Evolutionary conservation across 2,797 vertebrate genomes (phyloP).

Genomic region (Anguilla marmorata): DNA sequence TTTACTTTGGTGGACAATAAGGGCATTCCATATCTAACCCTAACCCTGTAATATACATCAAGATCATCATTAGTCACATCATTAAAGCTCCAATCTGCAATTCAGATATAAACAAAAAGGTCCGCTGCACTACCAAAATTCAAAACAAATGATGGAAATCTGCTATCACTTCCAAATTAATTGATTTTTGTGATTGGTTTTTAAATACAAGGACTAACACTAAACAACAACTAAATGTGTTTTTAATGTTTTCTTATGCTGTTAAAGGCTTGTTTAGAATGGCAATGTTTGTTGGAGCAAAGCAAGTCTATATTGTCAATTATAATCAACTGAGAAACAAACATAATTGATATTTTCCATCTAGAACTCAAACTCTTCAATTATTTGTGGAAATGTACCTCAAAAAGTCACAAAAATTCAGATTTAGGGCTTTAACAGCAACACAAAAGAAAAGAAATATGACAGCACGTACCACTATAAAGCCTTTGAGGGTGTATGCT

Average conservation of each 20-base stretch:
- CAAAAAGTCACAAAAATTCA: neutral
- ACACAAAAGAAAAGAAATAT: neutral
- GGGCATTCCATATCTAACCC: neutral
- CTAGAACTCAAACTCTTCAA: constrained; percentile 47
- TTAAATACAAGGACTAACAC: neutral
- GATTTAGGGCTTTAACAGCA: neutral
- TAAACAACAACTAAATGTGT: neutral
- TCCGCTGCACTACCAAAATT: constrained; percentile 8
- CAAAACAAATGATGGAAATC: neutral
- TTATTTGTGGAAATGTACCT: constrained; percentile 55
- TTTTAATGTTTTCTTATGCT: neutral
- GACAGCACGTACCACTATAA: neutral
- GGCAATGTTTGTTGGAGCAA: constrained; percentile 27
- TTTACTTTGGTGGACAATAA: constrained; percentile 32
- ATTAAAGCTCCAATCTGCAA: neutral
- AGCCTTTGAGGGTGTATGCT: neutral
- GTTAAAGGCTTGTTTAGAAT: neutral
- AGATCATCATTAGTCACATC: neutral
- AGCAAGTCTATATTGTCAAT: constrained; percentile 51
- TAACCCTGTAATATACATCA: neutral
- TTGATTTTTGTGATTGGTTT: neutral
- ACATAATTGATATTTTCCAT: constrained; percentile 57
- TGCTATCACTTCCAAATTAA: constrained; percentile 6
- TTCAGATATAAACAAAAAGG: neutral
- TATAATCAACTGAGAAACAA: constrained; percentile 54